Evolutionary conservation across 92 coral and sea anemone species (phyloP).

Genomic region (Actinostola sp.): DNA sequence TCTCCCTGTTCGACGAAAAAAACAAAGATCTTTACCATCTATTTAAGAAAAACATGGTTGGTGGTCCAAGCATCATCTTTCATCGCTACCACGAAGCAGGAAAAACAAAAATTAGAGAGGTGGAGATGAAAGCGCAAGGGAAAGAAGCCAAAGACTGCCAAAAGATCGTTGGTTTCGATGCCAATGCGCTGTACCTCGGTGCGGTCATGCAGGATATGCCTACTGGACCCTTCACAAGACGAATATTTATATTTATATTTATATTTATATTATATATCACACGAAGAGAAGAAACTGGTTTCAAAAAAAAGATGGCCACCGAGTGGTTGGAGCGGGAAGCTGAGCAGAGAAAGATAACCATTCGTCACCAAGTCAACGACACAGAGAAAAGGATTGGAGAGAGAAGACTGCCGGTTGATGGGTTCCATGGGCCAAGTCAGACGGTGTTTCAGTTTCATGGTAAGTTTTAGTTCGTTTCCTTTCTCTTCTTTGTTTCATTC

Average conservation of each 20-base stretch:
- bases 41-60: slow-evolving; percentile 43
- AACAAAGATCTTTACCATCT: slow-evolving; percentile 45
- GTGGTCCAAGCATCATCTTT: slow-evolving; percentile 48
- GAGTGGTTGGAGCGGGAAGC: slow-evolving; percentile 54
- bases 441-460: background rate
- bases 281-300: slow-evolving; percentile 19
- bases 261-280: too few relatives aligned
- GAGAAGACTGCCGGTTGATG: slow-evolving; percentile 41
- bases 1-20: slow-evolving; percentile 15
- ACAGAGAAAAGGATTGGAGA: slow-evolving; percentile 33
- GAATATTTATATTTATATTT: too few relatives aligned
- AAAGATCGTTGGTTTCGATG: slow-evolving; percentile 39
- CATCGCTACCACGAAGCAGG: slow-evolving; percentile 47
- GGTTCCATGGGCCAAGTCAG: slow-evolving; percentile 1
- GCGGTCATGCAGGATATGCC: slow-evolving; percentile 41
- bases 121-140: slow-evolving; percentile 44
- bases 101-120: slow-evolving; percentile 33
- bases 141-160: slow-evolving; percentile 24
- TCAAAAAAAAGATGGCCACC: slow-evolving; percentile 20
- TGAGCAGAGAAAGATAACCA: background rate
- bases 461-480: too few relatives aligned
- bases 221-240: slow-evolving; percentile 22
- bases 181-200: slow-evolving; percentile 55
- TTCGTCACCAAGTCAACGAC: slow-evolving; percentile 24
- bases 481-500: too few relatives aligned